Percentiles rank a stretch among this genome's conserved stretches.
These are phyloP conservation scores for Idris sp. DNA, from an alignment of 1,140 invertebrate species.

Conservation along the genomic window DNA sequence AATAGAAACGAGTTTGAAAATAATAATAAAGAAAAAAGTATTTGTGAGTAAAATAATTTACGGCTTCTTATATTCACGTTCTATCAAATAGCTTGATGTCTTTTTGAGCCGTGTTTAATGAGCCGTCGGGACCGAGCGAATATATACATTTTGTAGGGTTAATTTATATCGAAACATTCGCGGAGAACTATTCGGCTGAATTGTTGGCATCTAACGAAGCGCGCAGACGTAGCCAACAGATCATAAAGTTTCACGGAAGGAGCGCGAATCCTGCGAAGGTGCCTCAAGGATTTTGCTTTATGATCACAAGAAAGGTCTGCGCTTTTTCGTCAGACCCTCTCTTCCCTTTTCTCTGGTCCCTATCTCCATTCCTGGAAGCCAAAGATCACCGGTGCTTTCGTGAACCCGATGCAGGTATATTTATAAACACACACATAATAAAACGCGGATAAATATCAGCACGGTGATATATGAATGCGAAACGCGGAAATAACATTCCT, in stretches of 20 bases:
- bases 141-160: constrained; percentile 13
- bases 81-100: constrained; percentile 6
- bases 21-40: too few species aligned
- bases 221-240: constrained; percentile 35
- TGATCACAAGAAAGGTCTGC: constrained; percentile 65
- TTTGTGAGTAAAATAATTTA: too few species aligned
- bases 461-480: constrained; percentile 35
- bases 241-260: constrained; percentile 71
- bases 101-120: constrained; percentile 15
- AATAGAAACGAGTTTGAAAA: too few species aligned
- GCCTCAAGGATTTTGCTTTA: constrained; percentile 70
- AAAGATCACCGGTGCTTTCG: constrained; percentile 30
- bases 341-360: constrained; percentile 39
- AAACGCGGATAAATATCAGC: background rate
- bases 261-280: constrained; percentile 63
- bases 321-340: constrained; percentile 61
- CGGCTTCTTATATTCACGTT: background rate
- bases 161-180: constrained; percentile 51
- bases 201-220: constrained; percentile 40
- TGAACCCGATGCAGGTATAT: constrained; percentile 37
- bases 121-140: constrained; percentile 21
- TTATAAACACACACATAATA: too few species aligned
- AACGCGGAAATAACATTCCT: constrained; percentile 43
- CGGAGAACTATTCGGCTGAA: constrained; percentile 40
- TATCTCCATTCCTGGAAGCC: constrained; percentile 54